Base-by-base conservation (phyloP, 2,888 invertebrate species). In the Athrips mouffetella region DNA sequence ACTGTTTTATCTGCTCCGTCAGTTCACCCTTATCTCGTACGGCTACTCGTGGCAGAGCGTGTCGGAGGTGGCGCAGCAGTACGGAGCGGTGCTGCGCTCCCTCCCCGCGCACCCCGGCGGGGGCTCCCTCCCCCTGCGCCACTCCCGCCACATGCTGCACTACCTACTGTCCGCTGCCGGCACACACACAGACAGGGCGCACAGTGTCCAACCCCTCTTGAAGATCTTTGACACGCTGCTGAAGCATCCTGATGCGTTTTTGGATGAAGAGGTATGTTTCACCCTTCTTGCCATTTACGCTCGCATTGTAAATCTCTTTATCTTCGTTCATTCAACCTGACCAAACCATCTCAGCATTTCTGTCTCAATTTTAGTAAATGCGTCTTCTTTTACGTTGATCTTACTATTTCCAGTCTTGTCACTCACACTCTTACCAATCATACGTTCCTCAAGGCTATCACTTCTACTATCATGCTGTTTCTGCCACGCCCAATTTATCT, bases 251-350 rank as follows among this genome's bases (percentile, higher is more conserved):
- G 89, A 91, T 62, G 92, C 94, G 8, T 90, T 95, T 59, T 89
- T 94, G 52, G 92, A 92, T 79, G 92, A 93, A 76, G 91, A 93
- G 91, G 95, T 95, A 73, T 75, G 84, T 35, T n/a, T n/a, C n/a
- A n/a, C n/a, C n/a, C n/a, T n/a, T n/a, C n/a, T n/a, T n/a, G n/a
- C n/a, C n/a, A n/a, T n/a, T n/a, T 10, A 2, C 27, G n/a, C n/a
- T 27, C n/a, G 27, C 27, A 10, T 18, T 8, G 18, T 37, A 20
- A 20, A n/a, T 10, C 11, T 20, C 2, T 18, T 20, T 37, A n/a
- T n/a, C n/a, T n/a, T n/a, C n/a, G n/a, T n/a, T n/a, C n/a, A n/a
- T n/a, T n/a, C n/a, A n/a, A n/a, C n/a, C n/a, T n/a, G n/a, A n/a
- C n/a, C n/a, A n/a, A n/a, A n/a, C n/a, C n/a, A n/a, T n/a, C n/a